A percentile compares a stretch with the other conserved stretches of the same genome.
Evolutionary conservation across 2,797 vertebrate species (phyloP).

Genomic region (Buphagus erythrorhynchus): DNA sequence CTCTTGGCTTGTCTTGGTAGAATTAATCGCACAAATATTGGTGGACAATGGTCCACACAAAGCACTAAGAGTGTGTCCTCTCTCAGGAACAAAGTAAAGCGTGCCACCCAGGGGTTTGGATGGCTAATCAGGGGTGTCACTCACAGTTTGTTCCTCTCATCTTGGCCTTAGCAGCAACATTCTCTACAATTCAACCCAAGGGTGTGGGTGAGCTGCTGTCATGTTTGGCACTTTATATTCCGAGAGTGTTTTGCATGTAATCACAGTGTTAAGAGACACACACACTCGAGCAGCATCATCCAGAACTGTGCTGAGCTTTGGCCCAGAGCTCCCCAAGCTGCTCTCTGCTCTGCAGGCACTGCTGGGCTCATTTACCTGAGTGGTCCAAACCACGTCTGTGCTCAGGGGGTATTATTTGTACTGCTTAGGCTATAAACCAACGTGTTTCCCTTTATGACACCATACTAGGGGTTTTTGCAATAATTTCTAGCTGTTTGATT

Average conservation of each 20-base stretch:
- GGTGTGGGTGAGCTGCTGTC: conserved; percentile 4
- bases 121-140: not conserved
- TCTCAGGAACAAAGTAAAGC: not conserved
- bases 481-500: not conserved
- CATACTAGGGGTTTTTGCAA: not conserved
- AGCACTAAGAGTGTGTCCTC: not conserved
- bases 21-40: conserved; percentile 61
- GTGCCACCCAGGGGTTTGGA: not conserved
- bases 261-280: not conserved
- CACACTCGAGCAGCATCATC: not conserved
- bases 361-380: not conserved
- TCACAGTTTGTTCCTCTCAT: not conserved
- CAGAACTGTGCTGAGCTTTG: not conserved
- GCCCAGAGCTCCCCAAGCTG: not conserved
- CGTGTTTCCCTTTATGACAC: not conserved
- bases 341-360: not conserved
- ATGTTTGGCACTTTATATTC: not conserved
- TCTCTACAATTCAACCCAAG: not conserved
- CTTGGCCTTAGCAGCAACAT: not conserved
- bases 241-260: not conserved
- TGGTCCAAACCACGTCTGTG: not conserved
- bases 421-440: not conserved
- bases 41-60: conserved; percentile 25
- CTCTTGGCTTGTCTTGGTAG: conserved; percentile 16
- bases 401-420: not conserved